These are phyloP conservation scores for Nomada ruficornis DNA, from an alignment of 2,888 invertebrate genomes.

Conservation along the genomic window DNA sequence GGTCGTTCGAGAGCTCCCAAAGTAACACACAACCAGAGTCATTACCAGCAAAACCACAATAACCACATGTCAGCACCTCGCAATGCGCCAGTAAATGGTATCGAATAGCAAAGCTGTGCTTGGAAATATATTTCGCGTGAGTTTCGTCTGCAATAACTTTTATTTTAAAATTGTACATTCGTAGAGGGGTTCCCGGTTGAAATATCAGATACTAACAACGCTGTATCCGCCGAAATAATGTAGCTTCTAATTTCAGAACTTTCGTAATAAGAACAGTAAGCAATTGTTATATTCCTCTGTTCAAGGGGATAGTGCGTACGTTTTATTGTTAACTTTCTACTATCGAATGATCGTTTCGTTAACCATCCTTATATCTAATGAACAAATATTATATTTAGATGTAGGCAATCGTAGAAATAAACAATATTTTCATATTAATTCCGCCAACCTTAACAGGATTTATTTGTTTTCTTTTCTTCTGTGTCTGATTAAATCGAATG, in stretches of 20 bases:
- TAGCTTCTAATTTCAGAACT: conserved; percentile 8
- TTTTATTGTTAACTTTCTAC: conserved; percentile 35
- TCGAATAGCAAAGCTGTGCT: conserved; percentile 71
- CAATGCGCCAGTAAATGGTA: conserved; percentile 77
- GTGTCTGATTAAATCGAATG: background rate
- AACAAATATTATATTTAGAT: conserved; percentile 28
- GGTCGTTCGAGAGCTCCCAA: conserved; percentile 89
- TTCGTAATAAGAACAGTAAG: conserved; percentile 14
- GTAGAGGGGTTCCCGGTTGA: conserved; percentile 8
- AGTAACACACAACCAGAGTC: conserved; percentile 85
- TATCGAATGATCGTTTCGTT: conserved; percentile 14
- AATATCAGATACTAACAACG: conserved; percentile 8
- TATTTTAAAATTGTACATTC: conserved; percentile 42
- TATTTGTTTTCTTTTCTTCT: background rate
- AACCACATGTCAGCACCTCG: conserved; percentile 75
- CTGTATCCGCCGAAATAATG: conserved; percentile 25
- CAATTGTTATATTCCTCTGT: conserved; percentile 20
- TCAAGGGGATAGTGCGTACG: conserved; percentile 46
- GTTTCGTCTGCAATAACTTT: conserved; percentile 43
- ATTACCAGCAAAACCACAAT: conserved; percentile 83
- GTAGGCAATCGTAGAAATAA: conserved; percentile 39
- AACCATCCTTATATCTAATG: conserved; percentile 19
- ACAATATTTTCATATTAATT: conserved; percentile 20
- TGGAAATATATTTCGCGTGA: conserved; percentile 32
- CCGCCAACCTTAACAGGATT: background rate